Evolutionary conservation across 1,140 invertebrate species (phyloP).

Genomic region (Bombus waltoni): DNA sequence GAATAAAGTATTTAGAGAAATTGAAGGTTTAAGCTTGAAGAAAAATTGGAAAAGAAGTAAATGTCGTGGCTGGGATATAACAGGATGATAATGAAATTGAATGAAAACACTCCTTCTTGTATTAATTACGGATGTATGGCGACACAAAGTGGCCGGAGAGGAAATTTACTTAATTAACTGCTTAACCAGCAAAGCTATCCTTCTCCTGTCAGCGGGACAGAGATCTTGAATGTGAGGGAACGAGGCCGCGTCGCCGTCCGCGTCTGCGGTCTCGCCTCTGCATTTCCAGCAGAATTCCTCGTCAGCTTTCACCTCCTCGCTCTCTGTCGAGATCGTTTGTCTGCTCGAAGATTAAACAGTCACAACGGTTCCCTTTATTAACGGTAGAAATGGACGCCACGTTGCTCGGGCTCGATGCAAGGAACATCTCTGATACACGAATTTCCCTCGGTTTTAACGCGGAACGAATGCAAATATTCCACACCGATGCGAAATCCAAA

Average conservation of each 20-base stretch:
- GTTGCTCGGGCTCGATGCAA: not conserved
- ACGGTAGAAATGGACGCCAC: not conserved
- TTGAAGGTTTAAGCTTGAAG: not conserved
- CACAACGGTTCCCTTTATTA: slow-evolving; percentile 25
- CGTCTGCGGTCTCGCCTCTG: slow-evolving; percentile 52
- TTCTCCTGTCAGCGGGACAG: slow-evolving; percentile 69
- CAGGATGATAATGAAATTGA: too few relatives aligned
- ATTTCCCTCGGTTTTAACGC: not conserved
- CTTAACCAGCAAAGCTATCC: slow-evolving; percentile 69
- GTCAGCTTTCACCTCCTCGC: slow-evolving; percentile 55
- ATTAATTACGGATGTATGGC: not conserved
- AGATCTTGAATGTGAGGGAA: slow-evolving; percentile 69
- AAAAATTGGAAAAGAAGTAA: not conserved
- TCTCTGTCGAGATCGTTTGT: slow-evolving; percentile 58
- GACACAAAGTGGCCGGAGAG: not conserved
- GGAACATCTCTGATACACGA: not conserved
- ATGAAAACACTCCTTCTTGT: not conserved
- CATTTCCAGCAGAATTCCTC: slow-evolving; percentile 62
- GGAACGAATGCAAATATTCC: not conserved
- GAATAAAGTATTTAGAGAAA: not conserved
- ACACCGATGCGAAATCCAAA: not conserved
- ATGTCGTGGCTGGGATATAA: not conserved
- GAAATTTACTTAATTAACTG: slow-evolving; percentile 66
- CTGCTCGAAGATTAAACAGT: slow-evolving; percentile 48
- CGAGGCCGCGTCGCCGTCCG: slow-evolving; percentile 2